phyloP scores from a whole-genome alignment of 2,113 vertebrate species.

The Zapornia atra region DNA sequence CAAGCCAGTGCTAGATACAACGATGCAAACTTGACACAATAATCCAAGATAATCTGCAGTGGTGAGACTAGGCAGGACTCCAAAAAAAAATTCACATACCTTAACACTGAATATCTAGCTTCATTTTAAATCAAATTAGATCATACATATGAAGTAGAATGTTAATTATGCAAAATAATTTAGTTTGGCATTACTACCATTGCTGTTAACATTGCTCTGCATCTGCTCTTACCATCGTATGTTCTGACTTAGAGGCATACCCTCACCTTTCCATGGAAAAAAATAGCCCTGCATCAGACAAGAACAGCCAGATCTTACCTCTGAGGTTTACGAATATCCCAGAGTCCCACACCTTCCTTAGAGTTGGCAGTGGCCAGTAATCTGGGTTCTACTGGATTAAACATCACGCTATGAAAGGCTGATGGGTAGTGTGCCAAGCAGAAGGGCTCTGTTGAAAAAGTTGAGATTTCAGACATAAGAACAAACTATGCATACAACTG shows the following conservation, averaged over 20 bases:
- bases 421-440: slow-evolving; percentile 98
- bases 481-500: background rate
- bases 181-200: background rate
- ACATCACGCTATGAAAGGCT: slow-evolving; percentile 99
- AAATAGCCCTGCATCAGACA: background rate
- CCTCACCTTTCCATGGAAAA: background rate
- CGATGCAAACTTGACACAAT: background rate
- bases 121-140: background rate
- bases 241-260: background rate
- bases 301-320: slow-evolving; percentile 78
- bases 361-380: slow-evolving; percentile 97
- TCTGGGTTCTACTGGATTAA: slow-evolving; percentile 95
- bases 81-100: background rate
- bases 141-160: background rate
- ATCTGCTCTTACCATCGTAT: background rate
- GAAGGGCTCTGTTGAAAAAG: slow-evolving; percentile 88
- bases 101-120: background rate
- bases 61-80: background rate
- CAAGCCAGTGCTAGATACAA: background rate
- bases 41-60: background rate
- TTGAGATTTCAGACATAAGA: slow-evolving; percentile 18
- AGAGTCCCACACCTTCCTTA: slow-evolving; percentile 96
- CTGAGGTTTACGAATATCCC: slow-evolving; percentile 98
- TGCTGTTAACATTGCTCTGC: background rate
- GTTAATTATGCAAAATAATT: background rate